These are phyloP conservation scores for Drosophila sucinea DNA, from an alignment of 1,140 invertebrate genomes.

Conservation along the genomic window DNA sequence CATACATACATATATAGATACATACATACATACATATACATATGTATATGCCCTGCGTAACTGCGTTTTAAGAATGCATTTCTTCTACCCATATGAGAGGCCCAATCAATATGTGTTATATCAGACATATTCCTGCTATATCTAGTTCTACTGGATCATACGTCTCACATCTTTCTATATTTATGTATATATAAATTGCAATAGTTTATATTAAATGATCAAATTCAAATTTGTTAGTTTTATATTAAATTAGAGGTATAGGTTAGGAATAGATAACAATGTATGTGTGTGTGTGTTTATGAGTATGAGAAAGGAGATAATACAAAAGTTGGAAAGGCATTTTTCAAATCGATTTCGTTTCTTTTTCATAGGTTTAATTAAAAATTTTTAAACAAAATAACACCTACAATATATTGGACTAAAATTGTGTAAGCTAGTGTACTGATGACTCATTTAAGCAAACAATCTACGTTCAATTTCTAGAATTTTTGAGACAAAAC, in stretches of 20 bases:
- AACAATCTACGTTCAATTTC: too few species aligned
- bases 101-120: too few species aligned
- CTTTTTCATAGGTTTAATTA: too few species aligned
- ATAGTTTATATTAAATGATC: neutral
- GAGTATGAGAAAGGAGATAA: neutral
- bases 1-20: conserved; percentile 24
- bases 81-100: neutral
- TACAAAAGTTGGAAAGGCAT: neutral
- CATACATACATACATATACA: conserved; percentile 22
- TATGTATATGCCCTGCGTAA: neutral
- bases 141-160: neutral
- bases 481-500: too few species aligned
- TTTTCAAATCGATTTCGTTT: neutral
- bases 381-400: too few species aligned
- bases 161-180: too few species aligned
- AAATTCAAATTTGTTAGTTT: neutral
- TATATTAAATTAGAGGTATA: neutral
- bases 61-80: conserved; percentile 1
- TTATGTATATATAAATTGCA: too few species aligned
- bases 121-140: neutral
- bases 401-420: too few species aligned
- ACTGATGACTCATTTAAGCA: too few species aligned
- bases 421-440: too few species aligned
- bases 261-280: neutral
- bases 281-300: neutral